A percentile compares a stretch with the other conserved stretches of the same genome.
Conservation (phyloP, 30 jellyfish, hydroid and myxozoan species). For the Cassiopea andromeda region DNA sequence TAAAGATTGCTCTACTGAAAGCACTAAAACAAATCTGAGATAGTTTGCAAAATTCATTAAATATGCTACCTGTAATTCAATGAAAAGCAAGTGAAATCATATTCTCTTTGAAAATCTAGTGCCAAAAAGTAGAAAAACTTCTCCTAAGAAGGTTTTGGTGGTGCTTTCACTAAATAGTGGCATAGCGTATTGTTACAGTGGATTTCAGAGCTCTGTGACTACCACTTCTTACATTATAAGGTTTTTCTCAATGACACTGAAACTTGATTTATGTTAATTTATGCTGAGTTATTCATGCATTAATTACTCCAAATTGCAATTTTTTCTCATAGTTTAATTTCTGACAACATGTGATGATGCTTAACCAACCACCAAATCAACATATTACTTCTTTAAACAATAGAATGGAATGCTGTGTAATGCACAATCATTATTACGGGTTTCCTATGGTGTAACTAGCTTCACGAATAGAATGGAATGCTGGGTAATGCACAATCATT, state of each 20-base stretch:
- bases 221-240: background rate
- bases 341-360: background rate
- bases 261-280: background rate
- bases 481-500: no score
- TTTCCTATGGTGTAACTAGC: no score
- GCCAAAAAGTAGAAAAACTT: background rate
- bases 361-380: no score
- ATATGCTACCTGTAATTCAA: background rate
- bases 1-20: background rate
- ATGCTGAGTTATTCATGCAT: background rate
- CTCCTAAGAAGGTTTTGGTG: background rate
- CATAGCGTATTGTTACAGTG: background rate
- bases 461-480: no score
- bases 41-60: background rate
- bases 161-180: background rate
- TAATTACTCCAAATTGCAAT: background rate
- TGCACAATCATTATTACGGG: no score
- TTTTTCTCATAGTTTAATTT: background rate
- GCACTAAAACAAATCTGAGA: background rate
- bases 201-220: background rate
- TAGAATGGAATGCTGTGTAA: no score
- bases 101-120: background rate
- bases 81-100: background rate
- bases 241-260: background rate
- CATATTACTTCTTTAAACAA: no score